Evolutionary conservation across 1,140 invertebrate genomes (phyloP).

Genomic region (Homarus americanus): DNA sequence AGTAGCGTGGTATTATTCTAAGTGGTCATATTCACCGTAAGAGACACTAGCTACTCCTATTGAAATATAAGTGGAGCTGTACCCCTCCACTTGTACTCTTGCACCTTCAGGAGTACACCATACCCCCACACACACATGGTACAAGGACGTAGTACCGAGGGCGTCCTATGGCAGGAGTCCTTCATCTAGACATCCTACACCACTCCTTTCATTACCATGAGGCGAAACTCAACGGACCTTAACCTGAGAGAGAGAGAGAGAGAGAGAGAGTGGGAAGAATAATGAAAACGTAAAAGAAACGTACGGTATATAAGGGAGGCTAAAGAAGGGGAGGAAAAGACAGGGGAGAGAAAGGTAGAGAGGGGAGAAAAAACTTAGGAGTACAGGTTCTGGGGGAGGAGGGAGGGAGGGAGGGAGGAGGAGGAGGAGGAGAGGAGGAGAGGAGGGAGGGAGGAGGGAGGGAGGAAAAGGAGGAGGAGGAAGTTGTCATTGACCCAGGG

Average conservation of each 20-base stretch:
- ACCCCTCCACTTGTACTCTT: no score
- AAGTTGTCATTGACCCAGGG: no score
- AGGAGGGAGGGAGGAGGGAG: neutral
- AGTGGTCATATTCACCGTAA: no score
- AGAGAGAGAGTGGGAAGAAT: neutral
- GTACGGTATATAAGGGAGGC: neutral
- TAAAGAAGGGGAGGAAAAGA: neutral
- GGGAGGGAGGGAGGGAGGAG: neutral
- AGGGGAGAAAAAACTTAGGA: neutral
- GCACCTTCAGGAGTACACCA: no score
- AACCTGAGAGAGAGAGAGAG: neutral
- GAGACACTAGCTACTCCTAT: no score
- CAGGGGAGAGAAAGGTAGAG: neutral
- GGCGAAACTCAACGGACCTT: neutral
- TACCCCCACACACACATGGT: no score
- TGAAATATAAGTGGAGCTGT: no score
- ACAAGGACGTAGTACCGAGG: no score
- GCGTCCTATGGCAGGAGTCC: no score
- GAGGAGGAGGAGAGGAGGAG: neutral
- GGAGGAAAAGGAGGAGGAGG: neutral
- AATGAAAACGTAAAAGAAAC: neutral
- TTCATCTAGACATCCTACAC: no score
- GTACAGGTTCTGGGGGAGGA: neutral
- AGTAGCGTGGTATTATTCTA: no score
- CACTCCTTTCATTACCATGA: neutral